Evolutionary conservation across 1,140 invertebrate species (phyloP), one percentile per base, ranked within the genome.

Genomic region (Diorhabda carinulata): DNA sequence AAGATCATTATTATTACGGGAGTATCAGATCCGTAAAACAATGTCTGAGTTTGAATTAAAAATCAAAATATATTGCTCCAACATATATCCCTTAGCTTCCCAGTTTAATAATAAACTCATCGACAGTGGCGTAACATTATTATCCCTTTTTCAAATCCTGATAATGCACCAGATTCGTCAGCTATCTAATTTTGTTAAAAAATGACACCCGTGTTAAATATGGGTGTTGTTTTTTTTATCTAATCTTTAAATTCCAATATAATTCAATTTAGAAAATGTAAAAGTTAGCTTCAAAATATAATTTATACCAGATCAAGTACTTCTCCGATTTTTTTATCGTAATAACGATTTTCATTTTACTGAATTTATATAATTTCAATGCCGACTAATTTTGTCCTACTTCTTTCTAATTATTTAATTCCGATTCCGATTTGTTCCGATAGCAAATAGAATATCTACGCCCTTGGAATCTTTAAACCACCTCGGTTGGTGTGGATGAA

Each of bases 61-160:
- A 78, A 78, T 78, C 77, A 78, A 78, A 78, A 78, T 78, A 78
- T 78, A 78, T 78, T 74, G 77, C 74, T 70, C 66, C 69, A 73
- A 60, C 74, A 74, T 77, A 77, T 77, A 77, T 75, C 72, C 73
- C 70, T 67, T 71, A 72, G 71, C 25, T 25, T 64, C 57, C 70
- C 61, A 69, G 69, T 72, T 77, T 75, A 77, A 77, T 67, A 67
- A 67, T 77, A 77, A 77, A 74, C 70, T 74, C 62, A 66, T 58
- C 41, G 2, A 8, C 72, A 74, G 67, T 57, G 72, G 72, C 72
- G 72, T 25, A 25, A 25, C 25, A 25, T 25, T 25, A 25, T 25
- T 25, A 25, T 25, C 25, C 25, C 25, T 25, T 25, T 25, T 25
- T 25, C 25, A 25, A 25, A 25, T 25, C 25, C 25, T 25, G 25